A percentile compares a stretch with the other conserved stretches of the same genome.
Evolutionary conservation across 2,888 invertebrate species (phyloP).

Genomic region (Dugesia japonica): DNA sequence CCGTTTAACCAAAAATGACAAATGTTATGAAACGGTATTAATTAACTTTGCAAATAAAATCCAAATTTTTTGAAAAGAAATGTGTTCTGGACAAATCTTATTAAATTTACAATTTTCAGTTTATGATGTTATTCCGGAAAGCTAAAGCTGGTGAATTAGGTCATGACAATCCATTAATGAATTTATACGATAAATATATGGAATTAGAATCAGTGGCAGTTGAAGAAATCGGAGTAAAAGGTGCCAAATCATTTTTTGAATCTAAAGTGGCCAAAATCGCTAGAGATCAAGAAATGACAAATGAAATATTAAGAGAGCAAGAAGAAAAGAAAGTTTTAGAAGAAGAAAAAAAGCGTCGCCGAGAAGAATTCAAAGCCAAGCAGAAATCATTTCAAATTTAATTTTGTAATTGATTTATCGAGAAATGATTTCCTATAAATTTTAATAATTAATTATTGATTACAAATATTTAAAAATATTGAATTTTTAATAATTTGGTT

Average conservation of each 20-base stretch:
- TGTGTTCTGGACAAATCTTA: too few relatives aligned
- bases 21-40: too few relatives aligned
- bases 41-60: too few relatives aligned
- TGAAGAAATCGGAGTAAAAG: constrained; percentile 77
- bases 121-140: constrained; percentile 60
- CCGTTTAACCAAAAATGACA: too few relatives aligned
- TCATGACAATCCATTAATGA: constrained; percentile 57
- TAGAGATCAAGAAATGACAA: constrained; percentile 70
- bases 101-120: too few relatives aligned
- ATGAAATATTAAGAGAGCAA: constrained; percentile 76
- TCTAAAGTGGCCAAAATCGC: constrained; percentile 77
- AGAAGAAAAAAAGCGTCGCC: constrained; percentile 65
- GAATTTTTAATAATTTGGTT: too few relatives aligned
- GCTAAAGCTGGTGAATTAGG: constrained; percentile 75
- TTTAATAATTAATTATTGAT: too few relatives aligned
- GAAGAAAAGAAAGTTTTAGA: constrained; percentile 68
- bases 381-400: not conserved
- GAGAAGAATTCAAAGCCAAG: constrained; percentile 71
- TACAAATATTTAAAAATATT: too few relatives aligned
- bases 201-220: constrained; percentile 72
- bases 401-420: not conserved
- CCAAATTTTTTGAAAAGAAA: too few relatives aligned
- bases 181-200: constrained; percentile 66
- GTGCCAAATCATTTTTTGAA: constrained; percentile 84
- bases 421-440: too few relatives aligned